These are phyloP conservation scores for Tringa solitaria DNA, from an alignment of 2,113 vertebrate genomes.

Conservation along the genomic window DNA sequence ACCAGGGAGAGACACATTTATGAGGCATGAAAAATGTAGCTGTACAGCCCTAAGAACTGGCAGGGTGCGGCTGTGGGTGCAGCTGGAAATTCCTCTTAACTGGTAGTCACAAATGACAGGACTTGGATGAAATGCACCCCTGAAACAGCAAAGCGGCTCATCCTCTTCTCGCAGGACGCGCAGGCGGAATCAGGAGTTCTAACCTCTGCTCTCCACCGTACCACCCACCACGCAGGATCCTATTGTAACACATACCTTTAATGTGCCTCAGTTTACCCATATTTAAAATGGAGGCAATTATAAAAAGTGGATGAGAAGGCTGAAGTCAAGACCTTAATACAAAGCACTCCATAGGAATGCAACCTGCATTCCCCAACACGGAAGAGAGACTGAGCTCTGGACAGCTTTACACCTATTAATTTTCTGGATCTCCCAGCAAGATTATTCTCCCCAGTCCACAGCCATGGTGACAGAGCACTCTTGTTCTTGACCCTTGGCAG, in stretches of 20 bases:
- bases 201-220: not conserved
- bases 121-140: not conserved
- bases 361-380: rapidly evolving
- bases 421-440: not conserved
- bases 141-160: not conserved
- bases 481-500: not conserved
- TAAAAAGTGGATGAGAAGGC: not conserved
- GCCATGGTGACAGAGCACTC: not conserved
- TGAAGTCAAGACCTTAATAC: not conserved
- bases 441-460: not conserved
- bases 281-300: not conserved
- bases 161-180: not conserved
- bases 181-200: not conserved
- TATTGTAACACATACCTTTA: not conserved
- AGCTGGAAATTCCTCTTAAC: conserved; percentile 46
- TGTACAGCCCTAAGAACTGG: not conserved
- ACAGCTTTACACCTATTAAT: not conserved
- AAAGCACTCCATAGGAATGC: not conserved
- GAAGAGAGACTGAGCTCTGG: not conserved
- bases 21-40: conserved; percentile 34
- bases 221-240: rapidly evolving
- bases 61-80: conserved; percentile 32
- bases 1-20: conserved; percentile 30
- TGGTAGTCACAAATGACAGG: not conserved
- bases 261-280: not conserved